These are phyloP conservation scores for Caenorhabditis briggsae DNA, from an alignment of 1,140 invertebrate species.

Conservation along the genomic window DNA sequence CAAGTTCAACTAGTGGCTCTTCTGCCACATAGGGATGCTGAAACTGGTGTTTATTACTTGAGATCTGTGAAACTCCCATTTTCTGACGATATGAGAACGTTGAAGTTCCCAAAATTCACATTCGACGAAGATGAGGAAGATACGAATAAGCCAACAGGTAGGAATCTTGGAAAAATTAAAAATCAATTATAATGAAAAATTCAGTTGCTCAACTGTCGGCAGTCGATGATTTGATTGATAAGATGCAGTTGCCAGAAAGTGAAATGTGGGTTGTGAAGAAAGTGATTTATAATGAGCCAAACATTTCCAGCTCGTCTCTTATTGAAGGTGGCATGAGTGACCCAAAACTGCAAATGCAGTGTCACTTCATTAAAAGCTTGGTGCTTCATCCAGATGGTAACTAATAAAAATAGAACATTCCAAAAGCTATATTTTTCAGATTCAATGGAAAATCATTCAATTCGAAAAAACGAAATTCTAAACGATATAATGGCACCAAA, in stretches of 20 bases:
- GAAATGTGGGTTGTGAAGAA: background rate
- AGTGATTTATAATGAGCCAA: background rate
- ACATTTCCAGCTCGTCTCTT: background rate
- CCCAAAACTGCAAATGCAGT: constrained; percentile 40
- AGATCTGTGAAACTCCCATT: constrained; percentile 38
- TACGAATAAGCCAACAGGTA: constrained; percentile 28
- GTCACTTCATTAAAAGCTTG: constrained; percentile 22
- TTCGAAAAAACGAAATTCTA: background rate
- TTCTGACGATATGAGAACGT: constrained; percentile 43
- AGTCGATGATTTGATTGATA: constrained; percentile 28
- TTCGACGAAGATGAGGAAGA: constrained; percentile 27
- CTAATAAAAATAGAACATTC: background rate
- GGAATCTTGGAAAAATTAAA: background rate
- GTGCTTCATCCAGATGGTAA: constrained; percentile 30
- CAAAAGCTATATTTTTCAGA: background rate
- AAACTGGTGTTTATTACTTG: constrained; percentile 4
- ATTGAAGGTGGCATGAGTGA: constrained; percentile 37
- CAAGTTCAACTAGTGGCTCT: constrained; percentile 36
- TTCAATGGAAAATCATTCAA: constrained; percentile 23
- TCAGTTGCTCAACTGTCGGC: constrained; percentile 38
- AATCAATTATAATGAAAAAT: background rate
- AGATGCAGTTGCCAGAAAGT: constrained; percentile 11
- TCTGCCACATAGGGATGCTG: background rate
- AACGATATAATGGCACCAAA: constrained; percentile 25
- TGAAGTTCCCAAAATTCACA: constrained; percentile 42